Evolutionary conservation across 2,888 invertebrate species (phyloP), one percentile per base, ranked within the genome.

Genomic region (Lasioglossum pauxillum): DNA sequence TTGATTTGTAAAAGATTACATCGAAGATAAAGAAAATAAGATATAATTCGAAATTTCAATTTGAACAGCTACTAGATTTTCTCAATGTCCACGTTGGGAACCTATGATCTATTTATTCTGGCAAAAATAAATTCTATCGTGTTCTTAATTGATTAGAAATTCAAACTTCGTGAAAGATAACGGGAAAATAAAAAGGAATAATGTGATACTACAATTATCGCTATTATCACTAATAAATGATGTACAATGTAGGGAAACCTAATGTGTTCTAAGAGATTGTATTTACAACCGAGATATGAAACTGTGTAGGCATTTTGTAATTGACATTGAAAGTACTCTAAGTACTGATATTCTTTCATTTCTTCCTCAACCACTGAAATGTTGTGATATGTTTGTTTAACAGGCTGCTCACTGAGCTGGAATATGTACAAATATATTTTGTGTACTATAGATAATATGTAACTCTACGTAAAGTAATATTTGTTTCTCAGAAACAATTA

Each of bases 401-500:
- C 57, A 74, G 76, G 69, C 57, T 84, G 67, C 72, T 77, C 82
- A 49, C 71, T 49, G 75, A 76, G 72, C 35, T 84, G 79, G 72
- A 87, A 86, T 72, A 79, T 82, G 84, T 88, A 82, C 64, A 75
- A 73, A 78, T 82, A 73, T 72, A 35, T 75, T 38, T 75, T 60
- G 16, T 53, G 44, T 49, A 80, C 49, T 85, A 83, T 74, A 49
- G 53, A 74, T 74, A 76, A 10, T 73, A 38, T 69, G 60, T 76
- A 76, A 73, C 67, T 35, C 49, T 81, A 75, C 41, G 19, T 69
- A 75, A 41, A 85, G 80, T 83, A 86, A 87, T 87, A 89, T 3
- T 44, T 89, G 84, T 85, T 83, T 81, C 75, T 74, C 81, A 86
- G 74, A 84, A 88, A 84, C 76, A 75, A 88, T 85, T 82, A 90